phyloP scores from a whole-genome alignment of 2,797 vertebrate genomes.

The Eleutherodactylus coqui region DNA sequence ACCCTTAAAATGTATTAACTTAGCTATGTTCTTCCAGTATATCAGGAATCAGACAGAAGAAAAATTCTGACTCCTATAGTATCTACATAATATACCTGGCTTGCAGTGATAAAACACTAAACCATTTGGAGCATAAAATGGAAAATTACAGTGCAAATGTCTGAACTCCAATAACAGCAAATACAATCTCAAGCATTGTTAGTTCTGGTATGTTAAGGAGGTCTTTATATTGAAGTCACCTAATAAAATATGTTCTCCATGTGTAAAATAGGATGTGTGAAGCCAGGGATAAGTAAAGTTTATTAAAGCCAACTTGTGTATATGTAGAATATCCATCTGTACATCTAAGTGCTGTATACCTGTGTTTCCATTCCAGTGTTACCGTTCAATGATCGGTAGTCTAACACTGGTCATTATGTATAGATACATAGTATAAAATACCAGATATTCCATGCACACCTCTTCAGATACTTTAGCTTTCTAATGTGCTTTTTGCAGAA shows the following conservation, averaged over 20 bases:
- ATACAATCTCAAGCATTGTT: neutral
- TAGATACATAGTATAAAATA: neutral
- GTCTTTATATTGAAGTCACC: neutral
- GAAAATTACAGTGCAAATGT: neutral
- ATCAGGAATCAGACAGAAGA: too few relatives aligned
- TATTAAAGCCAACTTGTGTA: too few relatives aligned
- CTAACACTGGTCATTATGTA: neutral
- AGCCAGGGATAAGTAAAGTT: too few relatives aligned
- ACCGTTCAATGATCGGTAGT: neutral
- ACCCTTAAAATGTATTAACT: too few relatives aligned
- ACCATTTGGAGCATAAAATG: neutral
- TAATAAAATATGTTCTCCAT: too few relatives aligned
- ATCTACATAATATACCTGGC: too few relatives aligned
- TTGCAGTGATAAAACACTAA: too few relatives aligned
- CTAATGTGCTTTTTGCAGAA: too few relatives aligned
- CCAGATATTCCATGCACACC: neutral
- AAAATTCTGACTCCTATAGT: too few relatives aligned
- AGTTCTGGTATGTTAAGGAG: neutral
- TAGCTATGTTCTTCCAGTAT: too few relatives aligned
- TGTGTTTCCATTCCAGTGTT: neutral
- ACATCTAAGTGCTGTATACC: too few relatives aligned
- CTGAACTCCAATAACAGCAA: neutral
- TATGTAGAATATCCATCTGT: neutral
- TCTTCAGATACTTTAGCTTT: neutral
- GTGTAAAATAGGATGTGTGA: too few relatives aligned